Evolutionary conservation across 2,797 vertebrate species (phyloP).

Genomic region (Sebastes hopkinsi): DNA sequence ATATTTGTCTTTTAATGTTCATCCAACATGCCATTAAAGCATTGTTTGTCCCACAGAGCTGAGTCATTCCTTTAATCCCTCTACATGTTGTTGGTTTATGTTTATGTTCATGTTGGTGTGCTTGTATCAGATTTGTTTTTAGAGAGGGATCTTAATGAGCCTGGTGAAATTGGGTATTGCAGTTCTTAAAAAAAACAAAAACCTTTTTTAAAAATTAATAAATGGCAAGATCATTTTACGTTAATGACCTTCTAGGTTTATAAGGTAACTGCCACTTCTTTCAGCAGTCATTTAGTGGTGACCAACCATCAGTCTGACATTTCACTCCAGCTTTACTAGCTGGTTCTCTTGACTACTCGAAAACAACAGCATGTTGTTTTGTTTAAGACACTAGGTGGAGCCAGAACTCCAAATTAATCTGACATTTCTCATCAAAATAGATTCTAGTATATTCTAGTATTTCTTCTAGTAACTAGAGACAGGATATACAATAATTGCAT

Average conservation of each 20-base stretch:
- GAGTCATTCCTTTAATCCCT: neutral
- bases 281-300: neutral
- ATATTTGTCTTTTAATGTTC: slow-evolving; percentile 35
- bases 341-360: neutral
- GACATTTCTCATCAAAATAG: neutral
- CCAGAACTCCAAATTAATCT: neutral
- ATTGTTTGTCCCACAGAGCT: slow-evolving; percentile 14
- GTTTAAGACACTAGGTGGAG: slow-evolving; percentile 24
- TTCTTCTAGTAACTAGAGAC: neutral
- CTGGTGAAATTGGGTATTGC: neutral
- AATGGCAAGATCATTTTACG: neutral
- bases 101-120: neutral
- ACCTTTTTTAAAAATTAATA: neutral
- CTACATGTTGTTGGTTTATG: neutral
- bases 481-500: neutral
- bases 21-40: slow-evolving; percentile 60
- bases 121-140: neutral
- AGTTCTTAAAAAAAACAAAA: neutral
- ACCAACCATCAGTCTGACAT: neutral
- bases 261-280: neutral
- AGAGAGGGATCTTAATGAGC: neutral
- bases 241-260: neutral
- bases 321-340: neutral
- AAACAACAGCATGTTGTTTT: slow-evolving; percentile 2
- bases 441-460: neutral